Percentiles rank a stretch among this genome's conserved stretches.
phyloP scores from a whole-genome alignment of 2,888 invertebrate genomes.

The Apodemia duryi region DNA sequence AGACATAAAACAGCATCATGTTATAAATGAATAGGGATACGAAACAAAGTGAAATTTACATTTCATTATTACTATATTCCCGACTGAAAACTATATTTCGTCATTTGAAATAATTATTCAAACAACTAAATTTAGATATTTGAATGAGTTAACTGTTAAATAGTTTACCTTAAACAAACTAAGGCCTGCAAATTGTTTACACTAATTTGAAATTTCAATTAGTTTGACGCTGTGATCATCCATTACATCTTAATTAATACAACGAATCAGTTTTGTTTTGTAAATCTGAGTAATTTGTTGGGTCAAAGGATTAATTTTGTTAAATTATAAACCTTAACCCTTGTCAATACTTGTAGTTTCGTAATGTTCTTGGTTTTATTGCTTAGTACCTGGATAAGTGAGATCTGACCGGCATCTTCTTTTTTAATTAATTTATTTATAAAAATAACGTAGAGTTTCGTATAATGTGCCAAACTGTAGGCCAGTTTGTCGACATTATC shows the following conservation, averaged over 20 bases:
- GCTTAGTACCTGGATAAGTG: background rate
- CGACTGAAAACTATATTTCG: background rate
- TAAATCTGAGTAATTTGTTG: conserved; percentile 32
- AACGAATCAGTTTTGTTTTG: conserved; percentile 29
- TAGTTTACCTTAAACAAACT: conserved; percentile 32
- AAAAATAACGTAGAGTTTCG: too few species aligned
- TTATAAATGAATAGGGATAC: too few species aligned
- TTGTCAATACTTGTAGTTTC: background rate
- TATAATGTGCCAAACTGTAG: too few species aligned
- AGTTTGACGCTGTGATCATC: conserved; percentile 29
- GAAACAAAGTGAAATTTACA: background rate
- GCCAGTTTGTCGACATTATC: too few species aligned
- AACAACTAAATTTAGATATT: conserved; percentile 21
- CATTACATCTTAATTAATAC: conserved; percentile 36
- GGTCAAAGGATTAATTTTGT: conserved; percentile 15
- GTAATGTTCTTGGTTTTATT: background rate
- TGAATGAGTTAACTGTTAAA: conserved; percentile 16
- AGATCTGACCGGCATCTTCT: too few species aligned
- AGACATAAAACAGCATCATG: too few species aligned
- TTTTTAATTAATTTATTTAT: too few species aligned
- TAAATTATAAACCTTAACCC: conserved; percentile 5
- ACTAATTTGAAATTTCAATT: conserved; percentile 37
- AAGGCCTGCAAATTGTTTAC: conserved; percentile 30
- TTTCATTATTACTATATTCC: background rate
- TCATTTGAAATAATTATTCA: conserved; percentile 15